Percentiles rank a stretch among this genome's conserved stretches.
These are phyloP conservation scores for Dorcus hopei DNA, from an alignment of 2,888 invertebrate genomes.

Conservation along the genomic window DNA sequence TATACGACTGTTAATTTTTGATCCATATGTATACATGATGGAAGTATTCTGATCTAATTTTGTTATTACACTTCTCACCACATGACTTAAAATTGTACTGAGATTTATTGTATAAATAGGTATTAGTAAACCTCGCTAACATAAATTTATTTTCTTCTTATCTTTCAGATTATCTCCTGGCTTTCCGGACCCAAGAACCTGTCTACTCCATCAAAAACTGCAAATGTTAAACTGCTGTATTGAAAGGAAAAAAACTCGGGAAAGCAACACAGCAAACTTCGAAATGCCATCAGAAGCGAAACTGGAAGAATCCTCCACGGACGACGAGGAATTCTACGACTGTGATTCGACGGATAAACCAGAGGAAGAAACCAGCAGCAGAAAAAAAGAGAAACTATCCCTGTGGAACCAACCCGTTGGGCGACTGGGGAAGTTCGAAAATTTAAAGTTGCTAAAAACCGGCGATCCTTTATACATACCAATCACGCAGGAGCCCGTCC, in stretches of 20 bases:
- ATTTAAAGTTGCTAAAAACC: conserved; percentile 63
- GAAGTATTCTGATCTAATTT: too few relatives aligned
- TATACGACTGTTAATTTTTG: too few relatives aligned
- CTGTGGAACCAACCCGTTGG: conserved; percentile 63
- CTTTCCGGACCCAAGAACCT: conserved; percentile 82
- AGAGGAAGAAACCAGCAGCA: conserved; percentile 44
- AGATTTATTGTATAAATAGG: too few relatives aligned
- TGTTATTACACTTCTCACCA: too few relatives aligned
- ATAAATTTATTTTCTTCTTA: too few relatives aligned
- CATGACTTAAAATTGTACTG: too few relatives aligned
- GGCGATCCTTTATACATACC: conserved; percentile 77
- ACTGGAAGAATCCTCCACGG: conserved; percentile 32
- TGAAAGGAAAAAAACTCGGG: conserved; percentile 57
- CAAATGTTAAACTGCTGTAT: conserved; percentile 83
- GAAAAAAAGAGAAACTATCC: conserved; percentile 46
- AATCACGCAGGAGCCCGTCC: conserved; percentile 86
- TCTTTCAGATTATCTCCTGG: conserved; percentile 72
- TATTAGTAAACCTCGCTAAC: too few relatives aligned
- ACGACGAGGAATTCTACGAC: conserved; percentile 80
- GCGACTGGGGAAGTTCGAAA: conserved; percentile 64
- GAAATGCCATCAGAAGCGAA: conserved; percentile 47
- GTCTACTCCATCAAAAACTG: conserved; percentile 91
- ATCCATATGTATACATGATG: too few relatives aligned
- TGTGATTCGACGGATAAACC: conserved; percentile 55
- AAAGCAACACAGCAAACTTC: conserved; percentile 43